Percentiles rank a stretch among this genome's conserved stretches.
Evolutionary conservation across 2,888 invertebrate species (phyloP).

Genomic region (Ophraella communa): DNA sequence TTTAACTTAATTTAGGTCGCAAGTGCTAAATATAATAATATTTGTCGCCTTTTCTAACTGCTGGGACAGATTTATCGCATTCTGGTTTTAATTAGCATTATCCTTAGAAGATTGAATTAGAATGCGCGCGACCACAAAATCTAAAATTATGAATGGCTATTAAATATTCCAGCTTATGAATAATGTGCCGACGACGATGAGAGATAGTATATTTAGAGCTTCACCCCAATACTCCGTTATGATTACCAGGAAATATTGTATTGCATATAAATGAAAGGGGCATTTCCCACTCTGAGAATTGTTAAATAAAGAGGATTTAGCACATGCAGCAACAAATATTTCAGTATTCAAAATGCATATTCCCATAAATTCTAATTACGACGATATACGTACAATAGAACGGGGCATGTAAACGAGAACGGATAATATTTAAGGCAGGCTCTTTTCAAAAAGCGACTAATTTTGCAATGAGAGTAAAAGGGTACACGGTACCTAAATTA

Average conservation of each 20-base stretch:
- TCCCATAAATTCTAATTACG: slow-evolving; percentile 38
- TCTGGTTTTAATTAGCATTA: slow-evolving; percentile 14
- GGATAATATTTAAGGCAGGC: slow-evolving; percentile 27
- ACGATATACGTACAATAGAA: slow-evolving; percentile 28
- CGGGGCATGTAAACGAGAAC: slow-evolving; percentile 30
- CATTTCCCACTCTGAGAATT: slow-evolving; percentile 23
- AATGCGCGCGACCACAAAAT: slow-evolving; percentile 13
- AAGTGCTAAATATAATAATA: neutral
- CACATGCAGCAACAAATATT: slow-evolving; percentile 34
- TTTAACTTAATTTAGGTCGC: neutral
- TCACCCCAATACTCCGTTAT: slow-evolving; percentile 14
- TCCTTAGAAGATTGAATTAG: slow-evolving; percentile 16
- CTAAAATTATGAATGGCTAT: slow-evolving; percentile 16
- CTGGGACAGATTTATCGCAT: neutral
- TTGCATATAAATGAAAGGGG: slow-evolving; percentile 29
- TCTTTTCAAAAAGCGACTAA: slow-evolving; percentile 32
- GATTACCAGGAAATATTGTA: slow-evolving; percentile 28
- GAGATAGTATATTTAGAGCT: slow-evolving; percentile 24
- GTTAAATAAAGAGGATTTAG: slow-evolving; percentile 35
- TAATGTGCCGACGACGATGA: slow-evolving; percentile 14
- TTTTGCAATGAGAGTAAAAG: slow-evolving; percentile 6
- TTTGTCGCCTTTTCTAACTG: neutral
- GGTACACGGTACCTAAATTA: neutral
- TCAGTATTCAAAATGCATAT: slow-evolving; percentile 38
- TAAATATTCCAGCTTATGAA: slow-evolving; percentile 16